Evolutionary conservation across 2,797 vertebrate species (phyloP), one percentile per base, ranked within the genome.

Genomic region (Buceros bicornis): DNA sequence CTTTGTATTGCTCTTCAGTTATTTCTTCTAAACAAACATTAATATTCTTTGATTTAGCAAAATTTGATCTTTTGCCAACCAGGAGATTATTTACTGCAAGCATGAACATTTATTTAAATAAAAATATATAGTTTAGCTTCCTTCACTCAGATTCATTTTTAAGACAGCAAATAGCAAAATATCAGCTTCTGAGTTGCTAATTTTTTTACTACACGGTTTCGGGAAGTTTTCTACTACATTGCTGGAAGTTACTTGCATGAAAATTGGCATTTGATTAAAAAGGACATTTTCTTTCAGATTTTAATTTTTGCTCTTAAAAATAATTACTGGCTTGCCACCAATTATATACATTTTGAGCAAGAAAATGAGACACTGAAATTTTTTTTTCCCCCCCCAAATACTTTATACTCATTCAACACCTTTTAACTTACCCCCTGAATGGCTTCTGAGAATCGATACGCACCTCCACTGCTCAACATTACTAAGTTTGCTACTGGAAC

Each of bases 391-490:
- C 24, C 33, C 12, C 13, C 24, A 64, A 73, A 57, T 9, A 45
- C 6, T 10, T 16, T 28, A 35, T 3, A 11, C 64, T 87, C 22
- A 56, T 72, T 65, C 37, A 79, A 16, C 50, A 56, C 5, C 29
- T 87, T 64, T 26, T 60, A 16, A 97, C 98, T 98, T 87, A 99
- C 99, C 99, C 96, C 99, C 99, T 18, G 99, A 99, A 97, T 99
- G 99, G 97, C 98, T 99, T 97, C 99, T 98, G 93, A 99, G 99
- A 95, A 99, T 99, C 0, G 99, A 99, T 24, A 99, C 99, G 97
- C 99, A 99, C 82, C 99, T 98, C 99, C 99, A 99, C 97, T 99
- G 99, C 96, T 99, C 99, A 91, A 99, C 99, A 8, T 99, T 99
- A 76, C 99, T 99, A 89, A 99, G 98, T 95, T 99, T 99, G 96